A percentile compares a stretch with the other conserved stretches of the same genome.
phyloP scores from a whole-genome alignment of 2,113 vertebrate genomes.

The Calyptommatus sinebrachiatus region DNA sequence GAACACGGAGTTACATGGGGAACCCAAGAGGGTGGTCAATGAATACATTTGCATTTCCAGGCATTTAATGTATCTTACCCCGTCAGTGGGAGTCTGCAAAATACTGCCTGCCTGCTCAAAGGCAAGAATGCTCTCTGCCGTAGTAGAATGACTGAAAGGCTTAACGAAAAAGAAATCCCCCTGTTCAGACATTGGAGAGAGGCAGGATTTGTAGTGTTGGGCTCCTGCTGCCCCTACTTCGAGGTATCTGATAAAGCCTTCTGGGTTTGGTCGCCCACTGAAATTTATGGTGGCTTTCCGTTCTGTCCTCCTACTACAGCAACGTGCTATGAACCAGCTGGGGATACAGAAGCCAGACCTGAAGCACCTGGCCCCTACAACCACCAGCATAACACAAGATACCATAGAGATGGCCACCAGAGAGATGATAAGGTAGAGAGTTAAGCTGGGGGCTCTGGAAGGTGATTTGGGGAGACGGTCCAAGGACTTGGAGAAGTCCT shows the following conservation, averaged over 20 bases:
- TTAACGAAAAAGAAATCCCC: slow-evolving; percentile 91
- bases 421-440: slow-evolving; percentile 84
- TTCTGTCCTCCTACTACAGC: slow-evolving; percentile 74
- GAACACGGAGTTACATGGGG: neutral
- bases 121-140: slow-evolving; percentile 62
- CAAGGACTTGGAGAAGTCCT: slow-evolving; percentile 66
- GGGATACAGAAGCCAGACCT: slow-evolving; percentile 53
- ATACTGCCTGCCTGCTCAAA: slow-evolving; percentile 65
- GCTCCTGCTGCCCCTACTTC: slow-evolving; percentile 81
- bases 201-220: slow-evolving; percentile 83
- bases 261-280: slow-evolving; percentile 82
- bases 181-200: slow-evolving; percentile 84
- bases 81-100: slow-evolving; percentile 61
- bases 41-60: neutral
- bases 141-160: slow-evolving; percentile 74
- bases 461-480: slow-evolving; percentile 61
- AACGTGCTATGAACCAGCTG: slow-evolving; percentile 65
- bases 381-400: slow-evolving; percentile 76
- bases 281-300: slow-evolving; percentile 79
- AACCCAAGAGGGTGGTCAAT: neutral
- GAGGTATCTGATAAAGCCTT: slow-evolving; percentile 88
- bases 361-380: slow-evolving; percentile 78
- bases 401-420: slow-evolving; percentile 81
- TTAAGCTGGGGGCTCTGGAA: slow-evolving; percentile 74
- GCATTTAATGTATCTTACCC: slow-evolving; percentile 59